A percentile compares a stretch with the other conserved stretches of the same genome.
These are phyloP conservation scores for Hetaerina americana DNA, from an alignment of 1,140 invertebrate species.

Conservation along the genomic window DNA sequence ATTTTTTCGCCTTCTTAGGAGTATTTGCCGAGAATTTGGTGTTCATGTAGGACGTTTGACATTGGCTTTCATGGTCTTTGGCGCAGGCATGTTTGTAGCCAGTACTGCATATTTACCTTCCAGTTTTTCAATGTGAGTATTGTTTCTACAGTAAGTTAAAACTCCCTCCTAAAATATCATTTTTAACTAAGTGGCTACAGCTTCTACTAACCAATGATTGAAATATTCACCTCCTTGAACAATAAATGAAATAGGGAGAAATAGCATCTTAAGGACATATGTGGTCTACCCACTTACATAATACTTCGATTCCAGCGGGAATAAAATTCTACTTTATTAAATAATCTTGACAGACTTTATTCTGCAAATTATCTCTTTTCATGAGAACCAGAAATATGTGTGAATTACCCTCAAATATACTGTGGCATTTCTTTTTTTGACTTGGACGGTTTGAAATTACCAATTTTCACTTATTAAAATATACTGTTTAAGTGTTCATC, in stretches of 20 bases:
- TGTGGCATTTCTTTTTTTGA: too few species aligned
- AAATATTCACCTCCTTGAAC: neutral
- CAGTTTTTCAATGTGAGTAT: slow-evolving; percentile 75
- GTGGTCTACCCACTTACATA: too few species aligned
- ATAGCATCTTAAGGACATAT: neutral
- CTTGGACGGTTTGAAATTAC: too few species aligned
- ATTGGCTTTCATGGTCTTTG: slow-evolving; percentile 68
- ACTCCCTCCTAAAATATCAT: slow-evolving; percentile 1
- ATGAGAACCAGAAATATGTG: too few species aligned
- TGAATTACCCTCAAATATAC: too few species aligned
- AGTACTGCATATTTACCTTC: slow-evolving; percentile 85
- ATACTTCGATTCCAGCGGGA: too few species aligned
- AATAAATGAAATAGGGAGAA: neutral
- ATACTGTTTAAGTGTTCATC: too few species aligned
- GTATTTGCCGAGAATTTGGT: slow-evolving; percentile 78
- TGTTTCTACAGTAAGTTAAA: neutral
- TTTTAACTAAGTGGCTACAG: too few species aligned
- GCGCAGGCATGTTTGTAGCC: slow-evolving; percentile 84
- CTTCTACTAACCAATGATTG: neutral
- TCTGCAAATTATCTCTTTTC: too few species aligned
- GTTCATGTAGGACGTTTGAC: slow-evolving; percentile 73
- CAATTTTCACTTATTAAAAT: too few species aligned
- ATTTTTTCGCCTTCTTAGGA: slow-evolving; percentile 41
- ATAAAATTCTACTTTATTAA: too few species aligned
- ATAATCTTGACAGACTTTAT: too few species aligned